Base-by-base conservation (phyloP, 2,797 vertebrate genomes). In the Catostomus latipinnis region DNA sequence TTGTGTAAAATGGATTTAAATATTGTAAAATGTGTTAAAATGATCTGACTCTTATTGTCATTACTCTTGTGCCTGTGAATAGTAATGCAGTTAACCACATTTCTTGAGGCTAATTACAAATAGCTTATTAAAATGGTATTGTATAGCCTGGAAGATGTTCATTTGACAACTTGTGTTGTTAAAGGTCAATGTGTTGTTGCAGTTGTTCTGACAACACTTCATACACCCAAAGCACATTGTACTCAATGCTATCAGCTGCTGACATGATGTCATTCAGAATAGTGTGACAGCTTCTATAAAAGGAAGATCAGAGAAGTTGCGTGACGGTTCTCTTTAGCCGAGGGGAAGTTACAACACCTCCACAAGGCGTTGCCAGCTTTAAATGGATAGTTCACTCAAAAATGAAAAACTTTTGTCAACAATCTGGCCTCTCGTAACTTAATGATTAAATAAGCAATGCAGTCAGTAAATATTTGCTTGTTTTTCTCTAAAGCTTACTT, bases 341-440 rank as follows among this genome's bases (percentile, higher is more conserved):
- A 6, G 5, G 45, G 80, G 80, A 81, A 81, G 46, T 77, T 81
- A 43, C 74, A 81, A 52, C 46, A 69, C 14, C 11, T 61, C 22
- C 45, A 46, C 43, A 43, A 63, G 45, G 68, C 43, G 69, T 69
- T 62, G 69, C 2, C 70, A 61, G 22, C 14, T 56, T 14, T 8
- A 46, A 4, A 46, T n/a, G n/a, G 43, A 63, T 18, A 53, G 5
- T 45, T 43, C 4, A 53, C 8, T 14, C 18, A 58, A 5, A 4
- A 34, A 34, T 34, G 2, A 34, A 34, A 34, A 34, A 34, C 2
- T 34, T 34, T 4, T 34, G 34, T 34, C 34, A 34, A 34, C 34
- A 34, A 3, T 34, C 34, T 34, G 34, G 34, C 34, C 34, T 34
- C 34, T 34, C 34, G 2, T 34, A 34, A 34, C 34, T 34, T 34